Base-by-base conservation (phyloP, 2,797 vertebrate genomes). In the Hypotaenidia okinawae region DNA sequence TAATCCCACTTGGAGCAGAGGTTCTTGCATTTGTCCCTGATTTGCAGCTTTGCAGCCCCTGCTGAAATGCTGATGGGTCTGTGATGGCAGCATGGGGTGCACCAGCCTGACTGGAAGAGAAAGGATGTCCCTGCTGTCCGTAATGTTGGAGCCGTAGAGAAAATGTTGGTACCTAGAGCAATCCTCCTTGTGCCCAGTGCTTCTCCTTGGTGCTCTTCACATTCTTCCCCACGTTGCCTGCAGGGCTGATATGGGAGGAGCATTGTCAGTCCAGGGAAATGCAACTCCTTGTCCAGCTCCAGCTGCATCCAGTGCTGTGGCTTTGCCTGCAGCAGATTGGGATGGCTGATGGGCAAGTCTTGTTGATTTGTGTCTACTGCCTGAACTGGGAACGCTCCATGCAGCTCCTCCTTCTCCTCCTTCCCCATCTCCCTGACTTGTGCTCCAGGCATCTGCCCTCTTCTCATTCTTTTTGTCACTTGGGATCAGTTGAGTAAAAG, bases 91-190 rank as follows among this genome's bases (percentile, higher is more conserved):
- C 0, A 0, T 30, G 43, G 25, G 30, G 4, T 14, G 13, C 0
- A 0, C 32, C 1, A 0, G 17, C 27, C 4, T 21, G 32, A 8
- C 13, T 0, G 0, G 28, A 10, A 70, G 5, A 15, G 45, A 37
- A 57, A 61, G 9, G 30, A 22, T 10, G 5, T 54, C 32, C n/a
- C 3, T 12, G 9, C 28, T 62, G 19, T 14, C 75, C 13, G 10
- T 27, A 6, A 52, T 17, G 21, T 15, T 67, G 66, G 43, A 68
- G 30, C 11, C 18, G 4, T 1, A 49, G 27, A 32, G 73, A 57
- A 52, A 16, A 76, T 32, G 4, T 4, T 75, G 81, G 41, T 66
- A 47, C 33, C 13, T 37, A 15, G 69, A 87, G 12, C 32, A 17
- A 13, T 64, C 69, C 54, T 35, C n/a, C 27, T 75, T 6, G 1